phyloP scores from a whole-genome alignment of 2,888 invertebrate species.

The Eupithecia subumbrata region DNA sequence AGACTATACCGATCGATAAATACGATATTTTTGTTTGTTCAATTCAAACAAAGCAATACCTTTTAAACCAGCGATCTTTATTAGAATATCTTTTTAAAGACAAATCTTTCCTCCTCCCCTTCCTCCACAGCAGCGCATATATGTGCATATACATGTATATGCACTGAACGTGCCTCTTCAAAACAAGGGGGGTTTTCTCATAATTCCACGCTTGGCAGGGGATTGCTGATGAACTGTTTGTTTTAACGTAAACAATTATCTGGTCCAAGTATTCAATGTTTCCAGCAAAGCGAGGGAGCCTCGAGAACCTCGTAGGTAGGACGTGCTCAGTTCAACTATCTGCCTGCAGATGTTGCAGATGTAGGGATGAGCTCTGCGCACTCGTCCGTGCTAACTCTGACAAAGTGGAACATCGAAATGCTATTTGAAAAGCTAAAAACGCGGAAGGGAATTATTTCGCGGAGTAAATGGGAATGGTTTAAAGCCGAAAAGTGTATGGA shows the following conservation, averaged over 20 bases:
- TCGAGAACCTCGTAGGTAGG: background rate
- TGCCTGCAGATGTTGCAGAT: too few species aligned
- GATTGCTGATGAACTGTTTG: background rate
- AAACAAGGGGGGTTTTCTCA: background rate
- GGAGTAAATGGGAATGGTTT: slow-evolving; percentile 44
- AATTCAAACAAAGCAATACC: background rate
- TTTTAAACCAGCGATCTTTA: background rate
- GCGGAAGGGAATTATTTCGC: slow-evolving; percentile 52
- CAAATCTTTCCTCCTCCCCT: background rate
- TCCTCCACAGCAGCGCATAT: background rate
- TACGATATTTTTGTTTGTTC: too few species aligned
- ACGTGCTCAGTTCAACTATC: slow-evolving; percentile 46
- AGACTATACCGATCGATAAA: too few species aligned
- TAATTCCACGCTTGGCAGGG: background rate
- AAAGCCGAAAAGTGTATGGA: slow-evolving; percentile 28
- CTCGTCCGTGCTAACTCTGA: slow-evolving; percentile 52
- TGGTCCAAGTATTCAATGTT: background rate
- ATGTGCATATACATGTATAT: too few species aligned
- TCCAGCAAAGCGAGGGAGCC: background rate
- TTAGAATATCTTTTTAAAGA: background rate
- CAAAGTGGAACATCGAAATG: slow-evolving; percentile 67
- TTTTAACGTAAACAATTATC: background rate
- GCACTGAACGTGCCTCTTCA: background rate
- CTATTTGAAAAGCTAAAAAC: slow-evolving; percentile 65
- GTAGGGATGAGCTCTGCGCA: slow-evolving; percentile 57